Evolutionary conservation across 2,797 vertebrate genomes (phyloP).

Genomic region (Macropodus opercularis): DNA sequence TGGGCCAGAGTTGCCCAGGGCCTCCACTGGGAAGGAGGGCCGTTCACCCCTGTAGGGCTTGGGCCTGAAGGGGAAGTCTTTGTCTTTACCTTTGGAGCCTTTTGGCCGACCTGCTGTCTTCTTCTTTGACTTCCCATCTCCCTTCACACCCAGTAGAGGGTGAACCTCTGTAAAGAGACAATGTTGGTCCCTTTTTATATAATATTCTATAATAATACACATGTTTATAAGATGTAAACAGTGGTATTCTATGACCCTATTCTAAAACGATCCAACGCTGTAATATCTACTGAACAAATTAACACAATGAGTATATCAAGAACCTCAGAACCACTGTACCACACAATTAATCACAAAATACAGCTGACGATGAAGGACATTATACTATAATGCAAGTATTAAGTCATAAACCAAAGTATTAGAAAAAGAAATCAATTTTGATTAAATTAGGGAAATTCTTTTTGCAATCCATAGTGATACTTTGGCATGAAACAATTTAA

Average conservation of each 20-base stretch:
- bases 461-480: no score
- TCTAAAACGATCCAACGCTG: background rate
- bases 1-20: conserved; percentile 82
- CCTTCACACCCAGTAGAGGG: conserved; percentile 97
- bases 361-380: no score
- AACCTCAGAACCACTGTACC: no score
- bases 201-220: no score
- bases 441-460: no score
- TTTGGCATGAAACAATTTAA: no score
- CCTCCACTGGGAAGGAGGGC: conserved; percentile 91
- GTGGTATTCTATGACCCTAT: background rate
- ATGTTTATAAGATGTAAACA: background rate
- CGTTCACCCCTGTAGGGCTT: conserved; percentile 97
- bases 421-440: no score
- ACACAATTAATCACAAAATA: no score
- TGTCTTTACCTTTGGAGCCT: conserved; percentile 99
- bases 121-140: conserved; percentile 99
- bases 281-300: no score
- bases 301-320: no score
- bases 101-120: conserved; percentile 98
- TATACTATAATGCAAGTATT: no score
- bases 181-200: background rate
- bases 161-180: conserved; percentile 88
- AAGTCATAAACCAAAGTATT: no score
- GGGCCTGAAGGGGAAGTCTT: conserved; percentile 98